These are phyloP conservation scores for Sebastes elongatus DNA, from an alignment of 2,797 vertebrate species.

Conservation along the genomic window DNA sequence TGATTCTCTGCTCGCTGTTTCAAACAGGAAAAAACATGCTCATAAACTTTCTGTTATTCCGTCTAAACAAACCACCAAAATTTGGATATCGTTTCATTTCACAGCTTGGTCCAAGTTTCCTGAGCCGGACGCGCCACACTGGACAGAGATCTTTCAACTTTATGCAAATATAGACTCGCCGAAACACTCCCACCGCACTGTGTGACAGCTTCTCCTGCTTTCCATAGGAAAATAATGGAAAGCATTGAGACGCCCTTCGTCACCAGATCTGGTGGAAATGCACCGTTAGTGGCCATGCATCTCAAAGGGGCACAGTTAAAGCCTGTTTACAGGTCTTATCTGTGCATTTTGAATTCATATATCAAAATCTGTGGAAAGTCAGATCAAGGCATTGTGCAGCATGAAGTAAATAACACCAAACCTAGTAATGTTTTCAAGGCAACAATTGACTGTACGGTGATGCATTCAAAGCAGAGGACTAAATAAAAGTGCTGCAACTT, in stretches of 20 bases:
- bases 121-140: background rate
- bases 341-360: background rate
- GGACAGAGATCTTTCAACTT: background rate
- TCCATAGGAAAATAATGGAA: rapidly evolving
- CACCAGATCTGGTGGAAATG: no score
- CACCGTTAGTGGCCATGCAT: background rate
- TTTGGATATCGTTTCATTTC: background rate
- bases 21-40: no score
- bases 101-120: background rate
- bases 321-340: background rate
- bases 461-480: background rate
- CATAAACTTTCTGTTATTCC: no score
- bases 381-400: background rate
- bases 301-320: background rate
- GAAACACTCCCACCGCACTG: rapidly evolving
- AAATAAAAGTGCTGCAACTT: background rate
- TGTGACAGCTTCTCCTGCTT: no score
- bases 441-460: rapidly evolving
- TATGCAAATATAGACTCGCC: no score
- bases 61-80: no score
- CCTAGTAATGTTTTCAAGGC: background rate
- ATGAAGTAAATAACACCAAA: background rate
- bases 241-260: rapidly evolving
- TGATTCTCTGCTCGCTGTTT: no score
- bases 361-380: background rate